Evolutionary conservation across 2,113 vertebrate species (phyloP).

Genomic region (Cricetomys ansorgei): DNA sequence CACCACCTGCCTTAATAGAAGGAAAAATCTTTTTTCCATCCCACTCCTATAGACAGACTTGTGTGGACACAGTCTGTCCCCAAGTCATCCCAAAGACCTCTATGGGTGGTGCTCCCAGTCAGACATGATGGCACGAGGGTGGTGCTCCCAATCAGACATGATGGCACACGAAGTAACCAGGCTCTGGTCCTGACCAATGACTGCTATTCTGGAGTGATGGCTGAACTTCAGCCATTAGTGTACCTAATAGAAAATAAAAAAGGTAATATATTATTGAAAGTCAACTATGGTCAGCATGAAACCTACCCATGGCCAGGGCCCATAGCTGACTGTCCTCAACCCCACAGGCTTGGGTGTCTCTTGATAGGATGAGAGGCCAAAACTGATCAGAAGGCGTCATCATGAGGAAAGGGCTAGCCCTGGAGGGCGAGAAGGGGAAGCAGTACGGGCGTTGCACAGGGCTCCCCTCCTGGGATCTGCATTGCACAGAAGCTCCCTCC

Average conservation of each 20-base stretch:
- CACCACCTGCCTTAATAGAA: background rate
- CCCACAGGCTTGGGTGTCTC: background rate
- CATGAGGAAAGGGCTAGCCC: background rate
- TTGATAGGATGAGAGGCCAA: too few relatives aligned
- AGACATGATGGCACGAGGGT: background rate
- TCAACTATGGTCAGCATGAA: background rate
- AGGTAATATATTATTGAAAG: background rate
- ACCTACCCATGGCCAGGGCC: rapidly evolving
- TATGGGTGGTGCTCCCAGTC: background rate
- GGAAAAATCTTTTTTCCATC: background rate
- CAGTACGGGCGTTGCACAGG: rapidly evolving
- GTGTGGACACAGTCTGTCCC: background rate
- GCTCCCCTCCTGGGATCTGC: background rate
- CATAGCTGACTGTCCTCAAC: background rate
- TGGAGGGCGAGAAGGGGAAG: background rate
- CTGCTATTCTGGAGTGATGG: background rate
- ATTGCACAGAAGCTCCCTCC: background rate
- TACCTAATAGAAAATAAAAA: background rate
- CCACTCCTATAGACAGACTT: background rate
- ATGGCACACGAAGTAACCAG: background rate
- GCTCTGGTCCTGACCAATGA: background rate
- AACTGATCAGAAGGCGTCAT: background rate
- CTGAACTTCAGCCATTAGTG: background rate
- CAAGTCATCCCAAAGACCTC: background rate
- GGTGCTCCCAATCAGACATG: background rate